Percentiles rank a stretch among this genome's conserved stretches.
phyloP scores from a whole-genome alignment of 2,113 vertebrate genomes.

The Cyrtonyx montezumae region DNA sequence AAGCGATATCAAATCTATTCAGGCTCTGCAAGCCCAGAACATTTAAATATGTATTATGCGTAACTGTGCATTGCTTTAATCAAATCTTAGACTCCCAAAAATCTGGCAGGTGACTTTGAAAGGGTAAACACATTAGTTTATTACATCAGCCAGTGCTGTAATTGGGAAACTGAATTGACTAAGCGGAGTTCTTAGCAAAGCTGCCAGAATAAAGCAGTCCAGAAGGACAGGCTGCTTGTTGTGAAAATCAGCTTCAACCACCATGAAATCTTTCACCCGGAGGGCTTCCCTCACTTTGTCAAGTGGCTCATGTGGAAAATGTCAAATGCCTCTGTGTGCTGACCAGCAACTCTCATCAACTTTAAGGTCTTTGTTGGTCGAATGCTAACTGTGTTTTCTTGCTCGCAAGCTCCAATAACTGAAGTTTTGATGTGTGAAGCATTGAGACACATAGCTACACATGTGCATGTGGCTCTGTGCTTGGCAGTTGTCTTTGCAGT shows the following conservation, averaged over 20 bases:
- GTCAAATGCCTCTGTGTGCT: background rate
- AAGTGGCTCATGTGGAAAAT: background rate
- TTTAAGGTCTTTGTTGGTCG: background rate
- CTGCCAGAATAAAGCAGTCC: slow-evolving; percentile 1
- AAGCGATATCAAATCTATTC: background rate
- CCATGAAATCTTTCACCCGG: background rate
- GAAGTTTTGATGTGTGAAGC: background rate
- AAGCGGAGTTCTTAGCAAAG: slow-evolving; percentile 24
- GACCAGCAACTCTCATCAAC: background rate
- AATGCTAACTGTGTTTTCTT: background rate
- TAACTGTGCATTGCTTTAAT: slow-evolving; percentile 33
- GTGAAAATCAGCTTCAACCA: slow-evolving; percentile 13
- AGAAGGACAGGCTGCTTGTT: background rate
- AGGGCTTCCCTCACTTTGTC: slow-evolving; percentile 11
- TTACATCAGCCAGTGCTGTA: slow-evolving; percentile 24
- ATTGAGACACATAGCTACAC: background rate
- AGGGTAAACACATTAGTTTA: background rate
- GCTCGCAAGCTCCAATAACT: background rate
- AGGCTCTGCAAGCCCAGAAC: background rate
- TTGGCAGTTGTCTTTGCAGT: background rate
- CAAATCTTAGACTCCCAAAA: slow-evolving; percentile 12
- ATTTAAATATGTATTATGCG: background rate
- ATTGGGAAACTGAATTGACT: slow-evolving; percentile 46
- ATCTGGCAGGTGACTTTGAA: slow-evolving; percentile 35
- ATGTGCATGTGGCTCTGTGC: background rate